Base-by-base conservation (phyloP, 1,140 invertebrate species). In the Lepidurus apus region DNA sequence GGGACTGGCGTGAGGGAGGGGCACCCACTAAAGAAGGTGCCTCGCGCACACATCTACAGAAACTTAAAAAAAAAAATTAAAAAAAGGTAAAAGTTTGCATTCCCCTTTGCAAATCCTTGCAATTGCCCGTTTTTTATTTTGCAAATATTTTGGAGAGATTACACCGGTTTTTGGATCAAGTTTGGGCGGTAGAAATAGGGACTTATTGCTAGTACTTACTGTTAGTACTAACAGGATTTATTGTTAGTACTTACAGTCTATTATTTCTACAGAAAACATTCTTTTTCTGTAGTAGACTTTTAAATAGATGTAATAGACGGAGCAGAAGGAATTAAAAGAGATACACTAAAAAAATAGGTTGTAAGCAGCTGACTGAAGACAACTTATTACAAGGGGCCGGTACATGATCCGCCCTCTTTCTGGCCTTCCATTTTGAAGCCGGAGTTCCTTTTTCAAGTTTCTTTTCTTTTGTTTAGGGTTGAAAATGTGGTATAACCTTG, bases 1-100 rank as follows among this genome's bases (percentile, higher is more conserved):
- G 53, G 53, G 53, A 65, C 53, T 65, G 53, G 53, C 53, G 21
- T 65, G 21, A 65, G 53, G 53, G 53, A 65, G 53, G 53, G 53
- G 53, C 53, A 65, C 53, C 53, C 13, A 65, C 53, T 65, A 65
- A 65, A 21, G 53, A 34, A 34, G 2, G 34, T 4, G 34, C 34
- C 34, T 34, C 34, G 34, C 34, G 34, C 34, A 34, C 34, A 34
- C 34, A 34, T 34, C 34, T 34, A 4, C 26, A n/a, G n/a, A n/a
- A n/a, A n/a, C n/a, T n/a, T n/a, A n/a, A n/a, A n/a, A n/a, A n/a
- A n/a, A n/a, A n/a, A n/a, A n/a, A n/a, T n/a, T n/a, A n/a, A n/a
- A n/a, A n/a, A n/a, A n/a, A n/a, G n/a, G n/a, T n/a, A n/a, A n/a
- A n/a, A 34, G 34, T 34, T 34, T 34, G 2, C 34, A 34, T 34